Conservation (phyloP, 2,888 invertebrate genomes). For the Dicroscelio sp. region DNA sequence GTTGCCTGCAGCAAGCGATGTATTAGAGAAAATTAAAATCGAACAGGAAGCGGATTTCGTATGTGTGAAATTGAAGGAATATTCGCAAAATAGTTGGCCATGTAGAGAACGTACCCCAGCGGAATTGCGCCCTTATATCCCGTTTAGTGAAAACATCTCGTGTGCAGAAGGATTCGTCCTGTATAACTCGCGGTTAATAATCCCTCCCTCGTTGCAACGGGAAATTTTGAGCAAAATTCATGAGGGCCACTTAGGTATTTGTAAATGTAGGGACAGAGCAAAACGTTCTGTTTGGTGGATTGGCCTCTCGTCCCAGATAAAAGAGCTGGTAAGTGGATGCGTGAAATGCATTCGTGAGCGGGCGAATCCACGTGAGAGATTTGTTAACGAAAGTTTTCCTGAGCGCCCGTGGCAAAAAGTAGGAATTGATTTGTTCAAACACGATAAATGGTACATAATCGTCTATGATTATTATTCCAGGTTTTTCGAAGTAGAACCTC, state of each 20-base stretch:
- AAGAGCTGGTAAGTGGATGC: not conserved
- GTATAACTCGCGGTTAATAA: conserved; percentile 78
- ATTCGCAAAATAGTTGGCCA: not conserved
- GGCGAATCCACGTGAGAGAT: not conserved
- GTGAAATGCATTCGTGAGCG: not conserved
- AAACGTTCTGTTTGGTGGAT: conserved; percentile 84
- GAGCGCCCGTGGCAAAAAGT: conserved; percentile 24
- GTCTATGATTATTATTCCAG: conserved; percentile 18
- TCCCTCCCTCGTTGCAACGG: conserved; percentile 73
- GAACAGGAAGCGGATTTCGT: conserved; percentile 4
- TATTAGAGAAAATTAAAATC: not conserved
- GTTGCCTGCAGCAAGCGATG: not conserved
- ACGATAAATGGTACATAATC: conserved; percentile 70
- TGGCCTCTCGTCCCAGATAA: conserved; percentile 36
- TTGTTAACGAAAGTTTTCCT: not conserved
- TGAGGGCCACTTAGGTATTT: conserved; percentile 84
- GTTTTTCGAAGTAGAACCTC: not conserved
- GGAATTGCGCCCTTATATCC: not conserved
- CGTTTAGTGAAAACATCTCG: not conserved
- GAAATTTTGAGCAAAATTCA: conserved; percentile 81
- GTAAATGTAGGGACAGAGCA: conserved; percentile 80
- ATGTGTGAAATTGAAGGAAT: not conserved
- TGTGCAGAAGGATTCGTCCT: conserved; percentile 11
- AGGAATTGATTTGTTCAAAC: not conserved
- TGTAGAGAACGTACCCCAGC: not conserved